These are phyloP conservation scores for Ictidomys tridecemlineatus DNA, from an alignment of 2,113 vertebrate species.

Conservation along the genomic window DNA sequence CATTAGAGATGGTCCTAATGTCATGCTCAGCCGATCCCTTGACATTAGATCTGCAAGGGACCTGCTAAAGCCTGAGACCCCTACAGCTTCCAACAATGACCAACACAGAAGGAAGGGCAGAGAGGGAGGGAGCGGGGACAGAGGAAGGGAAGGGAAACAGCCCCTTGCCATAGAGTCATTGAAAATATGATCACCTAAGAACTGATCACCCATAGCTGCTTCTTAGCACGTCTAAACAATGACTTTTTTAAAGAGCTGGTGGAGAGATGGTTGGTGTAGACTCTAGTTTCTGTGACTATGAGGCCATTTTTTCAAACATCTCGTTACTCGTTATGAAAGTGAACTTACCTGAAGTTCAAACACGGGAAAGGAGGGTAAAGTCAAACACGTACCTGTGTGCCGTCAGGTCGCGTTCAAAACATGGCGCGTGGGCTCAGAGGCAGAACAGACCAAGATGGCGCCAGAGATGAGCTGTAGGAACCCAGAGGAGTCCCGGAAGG, in stretches of 20 bases:
- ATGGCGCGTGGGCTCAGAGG: background rate
- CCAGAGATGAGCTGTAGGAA: background rate
- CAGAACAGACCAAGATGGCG: background rate
- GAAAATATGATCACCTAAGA: background rate
- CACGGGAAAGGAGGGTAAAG: background rate
- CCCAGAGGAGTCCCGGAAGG: background rate
- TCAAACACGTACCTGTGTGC: background rate
- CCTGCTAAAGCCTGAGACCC: background rate
- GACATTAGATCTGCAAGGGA: background rate
- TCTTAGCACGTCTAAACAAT: background rate
- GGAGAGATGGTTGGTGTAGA: background rate
- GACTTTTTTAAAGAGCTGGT: background rate
- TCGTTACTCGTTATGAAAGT: background rate
- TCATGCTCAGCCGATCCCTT: background rate
- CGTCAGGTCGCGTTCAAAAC: background rate
- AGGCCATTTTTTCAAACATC: background rate
- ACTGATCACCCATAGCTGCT: background rate
- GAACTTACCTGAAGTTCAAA: background rate
- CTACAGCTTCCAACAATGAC: background rate
- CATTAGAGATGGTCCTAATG: background rate
- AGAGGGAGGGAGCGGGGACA: background rate
- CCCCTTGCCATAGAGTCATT: background rate
- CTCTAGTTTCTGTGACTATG: background rate
- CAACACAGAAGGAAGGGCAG: background rate
- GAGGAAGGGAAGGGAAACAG: background rate